A percentile compares a stretch with the other conserved stretches of the same genome.
These are phyloP conservation scores for Acleris emargana DNA, from an alignment of 2,888 invertebrate genomes.

Conservation along the genomic window DNA sequence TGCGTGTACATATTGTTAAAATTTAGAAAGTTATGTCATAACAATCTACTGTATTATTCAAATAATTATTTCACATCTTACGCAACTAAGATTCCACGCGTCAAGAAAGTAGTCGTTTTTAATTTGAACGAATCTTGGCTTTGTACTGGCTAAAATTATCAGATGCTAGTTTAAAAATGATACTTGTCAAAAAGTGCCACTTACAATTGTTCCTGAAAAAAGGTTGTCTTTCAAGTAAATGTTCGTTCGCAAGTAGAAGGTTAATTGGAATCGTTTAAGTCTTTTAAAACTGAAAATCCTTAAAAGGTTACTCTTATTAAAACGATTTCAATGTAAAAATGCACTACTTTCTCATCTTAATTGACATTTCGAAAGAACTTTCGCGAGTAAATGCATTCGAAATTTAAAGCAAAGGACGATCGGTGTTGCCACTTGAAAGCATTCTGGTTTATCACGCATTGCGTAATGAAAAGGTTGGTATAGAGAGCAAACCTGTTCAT, in stretches of 20 bases:
- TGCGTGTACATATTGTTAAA: constrained; percentile 68
- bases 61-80: constrained; percentile 79
- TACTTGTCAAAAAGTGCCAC: neutral
- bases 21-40: constrained; percentile 69
- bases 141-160: constrained; percentile 10
- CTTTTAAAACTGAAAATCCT: neutral
- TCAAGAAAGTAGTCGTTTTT: constrained; percentile 77
- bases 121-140: constrained; percentile 53
- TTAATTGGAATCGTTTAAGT: no score
- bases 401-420: constrained; percentile 40
- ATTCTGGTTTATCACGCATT: constrained; percentile 67
- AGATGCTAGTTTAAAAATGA: neutral
- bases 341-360: constrained; percentile 42
- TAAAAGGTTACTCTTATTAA: constrained; percentile 14
- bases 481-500: constrained; percentile 48
- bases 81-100: constrained; percentile 59
- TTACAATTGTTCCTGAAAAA: no score
- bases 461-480: constrained; percentile 57
- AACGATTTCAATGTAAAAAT: constrained; percentile 21
- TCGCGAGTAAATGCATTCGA: constrained; percentile 43
- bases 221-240: neutral
- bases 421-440: constrained; percentile 54
- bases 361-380: constrained; percentile 51
- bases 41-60: constrained; percentile 69
- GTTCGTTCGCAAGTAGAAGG: neutral